Percentiles rank a stretch among this genome's conserved stretches.
Conservation (phyloP, 2,113 vertebrate species). For the Mustela nigripes region DNA sequence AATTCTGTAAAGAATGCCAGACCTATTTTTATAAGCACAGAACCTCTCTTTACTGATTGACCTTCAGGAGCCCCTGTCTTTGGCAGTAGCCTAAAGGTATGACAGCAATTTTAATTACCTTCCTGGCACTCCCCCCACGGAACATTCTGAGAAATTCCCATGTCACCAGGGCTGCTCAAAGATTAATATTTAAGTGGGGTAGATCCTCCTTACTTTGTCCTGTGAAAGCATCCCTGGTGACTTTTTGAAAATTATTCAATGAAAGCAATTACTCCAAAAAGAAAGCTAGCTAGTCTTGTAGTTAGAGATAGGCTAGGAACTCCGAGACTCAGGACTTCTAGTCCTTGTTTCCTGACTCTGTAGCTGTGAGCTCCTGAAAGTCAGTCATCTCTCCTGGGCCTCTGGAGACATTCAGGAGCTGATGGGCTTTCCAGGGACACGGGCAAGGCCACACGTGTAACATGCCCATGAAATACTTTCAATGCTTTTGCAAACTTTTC, state of each 20-base stretch:
- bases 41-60: slow-evolving; percentile 58
- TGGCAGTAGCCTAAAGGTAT: slow-evolving; percentile 66
- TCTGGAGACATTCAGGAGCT: not conserved
- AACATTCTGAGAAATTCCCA: slow-evolving; percentile 65
- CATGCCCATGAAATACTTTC: not conserved
- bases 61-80: slow-evolving; percentile 64
- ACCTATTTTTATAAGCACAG: slow-evolving; percentile 69
- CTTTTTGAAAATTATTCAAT: slow-evolving; percentile 63
- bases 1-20: slow-evolving; percentile 58
- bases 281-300: not conserved
- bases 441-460: not conserved
- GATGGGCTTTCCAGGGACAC: not conserved
- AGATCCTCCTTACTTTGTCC: slow-evolving; percentile 52
- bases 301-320: not conserved
- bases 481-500: not conserved
- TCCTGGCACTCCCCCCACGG: slow-evolving; percentile 33
- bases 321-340: not conserved
- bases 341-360: not conserved
- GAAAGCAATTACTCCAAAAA: slow-evolving; percentile 66
- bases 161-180: slow-evolving; percentile 40
- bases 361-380: not conserved
- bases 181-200: slow-evolving; percentile 61
- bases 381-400: not conserved
- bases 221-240: slow-evolving; percentile 48
- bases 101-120: slow-evolving; percentile 80